Conservation (phyloP, 2,113 vertebrate genomes). For the Barnardius zonarius region DNA sequence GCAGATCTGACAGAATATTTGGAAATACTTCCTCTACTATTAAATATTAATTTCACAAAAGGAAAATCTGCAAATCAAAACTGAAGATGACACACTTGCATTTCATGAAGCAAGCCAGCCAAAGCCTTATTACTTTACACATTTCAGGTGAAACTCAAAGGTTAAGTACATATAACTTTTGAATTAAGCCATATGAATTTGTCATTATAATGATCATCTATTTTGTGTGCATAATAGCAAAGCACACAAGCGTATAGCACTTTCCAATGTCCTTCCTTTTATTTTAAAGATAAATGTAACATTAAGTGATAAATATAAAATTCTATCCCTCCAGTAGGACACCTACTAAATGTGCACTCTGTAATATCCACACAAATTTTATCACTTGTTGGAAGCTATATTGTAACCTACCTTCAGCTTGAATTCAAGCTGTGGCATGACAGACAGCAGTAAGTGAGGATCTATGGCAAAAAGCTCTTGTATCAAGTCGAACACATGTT, state of each 20-base stretch:
- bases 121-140: neutral
- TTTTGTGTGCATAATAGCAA: neutral
- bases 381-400: neutral
- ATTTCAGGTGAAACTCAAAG: neutral
- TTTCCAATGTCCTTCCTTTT: neutral
- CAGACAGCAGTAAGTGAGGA: conserved; percentile 92
- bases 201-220: neutral
- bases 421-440: conserved; percentile 99
- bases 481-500: conserved; percentile 98
- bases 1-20: neutral
- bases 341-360: neutral
- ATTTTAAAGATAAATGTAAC: neutral
- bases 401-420: conserved; percentile 88
- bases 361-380: neutral
- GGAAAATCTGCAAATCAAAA: neutral
- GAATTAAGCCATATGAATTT: neutral
- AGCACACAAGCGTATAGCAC: neutral
- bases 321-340: neutral
- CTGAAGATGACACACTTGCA: neutral
- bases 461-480: conserved; percentile 98
- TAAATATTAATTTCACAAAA: neutral
- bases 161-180: neutral
- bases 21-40: neutral
- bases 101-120: neutral
- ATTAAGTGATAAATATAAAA: neutral